Base-by-base conservation (phyloP, 2,113 vertebrate species). In the Fukomys damarensis region DNA sequence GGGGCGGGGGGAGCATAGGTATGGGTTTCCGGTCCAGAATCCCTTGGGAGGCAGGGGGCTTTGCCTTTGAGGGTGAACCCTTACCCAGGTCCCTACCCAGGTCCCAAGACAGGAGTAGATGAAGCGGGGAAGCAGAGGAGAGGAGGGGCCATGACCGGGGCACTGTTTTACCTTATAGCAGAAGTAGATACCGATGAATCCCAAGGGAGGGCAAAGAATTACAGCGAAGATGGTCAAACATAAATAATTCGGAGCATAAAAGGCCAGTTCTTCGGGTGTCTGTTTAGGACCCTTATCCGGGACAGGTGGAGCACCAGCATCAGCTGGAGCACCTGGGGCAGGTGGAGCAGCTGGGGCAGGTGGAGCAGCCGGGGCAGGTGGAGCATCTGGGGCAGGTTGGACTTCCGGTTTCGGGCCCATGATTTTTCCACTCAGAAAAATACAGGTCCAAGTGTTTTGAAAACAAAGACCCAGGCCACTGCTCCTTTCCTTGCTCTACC, bases 201-300 rank as follows among this genome's bases (percentile, higher is more conserved):
- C 97, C 3, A 97, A 43, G 59, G 97, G 97, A 72, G 5, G 52
- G 76, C 93, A 98, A 43, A 80, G 0, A 59, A 98, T 0, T 14
- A 88, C 0, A 2, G 80, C 87, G 7, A 22, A 1, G 68, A 96
- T 0, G 3, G 87, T 70, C 52, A 97, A 24, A 83, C 0, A 11
- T 0, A 2, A 0, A n/a, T 95, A 19, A 89, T 3, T 41, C 1
- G 63, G 86, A 46, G 97, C 97, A 3, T 97, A 92, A 89, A 98
- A 97, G 0, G 13, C 58, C 46, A 90, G 2, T 84, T 97, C 97
- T 77, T 97, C 95, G 0, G 0, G 1, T 11, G 96, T 94, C 80
- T 98, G 97, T 35, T 0, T 24, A 63, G 5, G 1, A 17, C 2
- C 12, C 6, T n/a, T 1, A 0, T 2, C 65, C 4, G 83, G 8